Base-by-base conservation (phyloP, 2,797 vertebrate species). In the Lerista edwardsae region DNA sequence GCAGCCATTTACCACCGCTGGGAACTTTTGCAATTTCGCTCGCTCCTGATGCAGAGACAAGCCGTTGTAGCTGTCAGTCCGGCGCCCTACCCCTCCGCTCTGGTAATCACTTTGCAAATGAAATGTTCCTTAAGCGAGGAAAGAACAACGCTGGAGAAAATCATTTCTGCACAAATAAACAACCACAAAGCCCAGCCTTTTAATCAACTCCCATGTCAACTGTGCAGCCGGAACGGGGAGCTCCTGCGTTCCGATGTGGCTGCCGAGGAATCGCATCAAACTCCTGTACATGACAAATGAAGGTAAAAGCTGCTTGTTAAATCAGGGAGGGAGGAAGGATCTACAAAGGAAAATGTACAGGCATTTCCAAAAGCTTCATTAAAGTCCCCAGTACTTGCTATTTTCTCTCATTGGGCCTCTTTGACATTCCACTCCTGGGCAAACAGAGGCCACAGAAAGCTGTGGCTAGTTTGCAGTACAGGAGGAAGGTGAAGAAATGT, bases 111-210 rank as follows among this genome's bases (percentile, higher is more conserved):
- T 80, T 84, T 79, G 82, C 82, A 76, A 75, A 76, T 84, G 82
- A 84, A 71, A 55, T 87, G 78, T 79, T 87, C 81, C 76, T 83
- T 68, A 68, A 75, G 78, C 39, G 8, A 51, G 64, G 71, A 25
- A 34, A 68, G 69, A 82, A 57, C 71, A 75, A 76, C 34, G 62
- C 4, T 21, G 1, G 25, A 75, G 55, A 75, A 55, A 71, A 87
- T 80, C 65, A 80, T 68, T 84, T 84, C 78, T 69, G 34, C 65
- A 17, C 72, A 76, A 84, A 75, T 83, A 87, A 84, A 84, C 86
- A 84, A 61, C 82, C 57, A 80, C 57, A 80, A 84, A 84, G 31
- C 72, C 57, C 57, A 21, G 82, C 34, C 78, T 87, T 87, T 72
- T 71, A 76, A 76, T 84, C 78, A 71, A 36, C 27, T 41, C 81